These are phyloP conservation scores for Melanerpes formicivorus DNA, from an alignment of 2,113 vertebrate species.

Conservation along the genomic window DNA sequence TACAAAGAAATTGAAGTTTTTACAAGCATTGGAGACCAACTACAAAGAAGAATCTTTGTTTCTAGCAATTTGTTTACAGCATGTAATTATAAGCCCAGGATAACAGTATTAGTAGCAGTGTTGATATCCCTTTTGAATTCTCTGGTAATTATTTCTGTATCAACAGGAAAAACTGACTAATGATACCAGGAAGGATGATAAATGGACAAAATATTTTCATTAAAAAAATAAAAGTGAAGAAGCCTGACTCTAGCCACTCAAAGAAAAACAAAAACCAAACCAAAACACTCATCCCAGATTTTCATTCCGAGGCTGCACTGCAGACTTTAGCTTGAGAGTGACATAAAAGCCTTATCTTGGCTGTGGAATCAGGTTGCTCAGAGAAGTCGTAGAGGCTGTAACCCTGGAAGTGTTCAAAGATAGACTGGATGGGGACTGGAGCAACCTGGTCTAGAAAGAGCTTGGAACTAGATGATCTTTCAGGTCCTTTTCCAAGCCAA, in stretches of 20 bases:
- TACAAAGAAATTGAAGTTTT: slow-evolving; percentile 61
- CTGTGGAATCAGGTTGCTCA: not conserved
- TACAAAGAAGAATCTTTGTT: slow-evolving; percentile 33
- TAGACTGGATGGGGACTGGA: too few species aligned
- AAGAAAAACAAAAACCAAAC: not conserved
- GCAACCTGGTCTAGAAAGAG: too few species aligned
- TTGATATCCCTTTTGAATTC: slow-evolving; percentile 20
- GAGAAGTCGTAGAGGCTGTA: too few species aligned
- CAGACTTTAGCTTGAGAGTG: not conserved
- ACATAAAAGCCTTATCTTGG: not conserved
- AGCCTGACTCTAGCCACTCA: not conserved
- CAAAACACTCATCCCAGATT: not conserved
- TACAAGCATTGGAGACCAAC: not conserved
- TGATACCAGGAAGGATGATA: slow-evolving; percentile 55
- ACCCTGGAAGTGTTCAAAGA: too few species aligned
- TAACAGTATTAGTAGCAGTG: not conserved
- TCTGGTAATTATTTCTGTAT: slow-evolving; percentile 37
- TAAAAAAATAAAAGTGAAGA: slow-evolving; percentile 30
- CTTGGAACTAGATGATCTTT: too few species aligned
- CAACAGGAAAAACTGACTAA: slow-evolving; percentile 54
- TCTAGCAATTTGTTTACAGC: slow-evolving; percentile 36
- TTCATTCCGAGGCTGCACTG: not conserved
- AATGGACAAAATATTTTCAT: slow-evolving; percentile 50
- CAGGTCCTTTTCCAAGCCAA: too few species aligned
- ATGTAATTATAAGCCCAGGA: not conserved